A percentile compares a stretch with the other conserved stretches of the same genome.
Conservation (phyloP, 2,888 invertebrate genomes). For the Sarcophaga subvicina region DNA sequence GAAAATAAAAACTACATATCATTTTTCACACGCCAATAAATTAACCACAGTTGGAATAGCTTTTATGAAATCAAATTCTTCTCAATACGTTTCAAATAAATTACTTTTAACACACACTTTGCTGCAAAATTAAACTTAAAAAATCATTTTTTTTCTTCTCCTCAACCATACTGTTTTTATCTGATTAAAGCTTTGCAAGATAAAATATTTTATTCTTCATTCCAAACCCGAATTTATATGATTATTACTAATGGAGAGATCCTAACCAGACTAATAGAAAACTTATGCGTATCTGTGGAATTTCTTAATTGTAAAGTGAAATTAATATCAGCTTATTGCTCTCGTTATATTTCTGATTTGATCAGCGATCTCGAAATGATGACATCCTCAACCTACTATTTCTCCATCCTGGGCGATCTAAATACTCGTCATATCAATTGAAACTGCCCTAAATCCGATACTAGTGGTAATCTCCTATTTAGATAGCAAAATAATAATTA, state of each 20-base stretch:
- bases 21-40: no score
- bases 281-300: neutral
- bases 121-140: no score
- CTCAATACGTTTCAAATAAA: no score
- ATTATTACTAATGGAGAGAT: neutral
- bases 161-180: no score
- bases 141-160: no score
- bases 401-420: neutral
- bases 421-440: neutral
- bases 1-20: no score
- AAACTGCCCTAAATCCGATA: neutral
- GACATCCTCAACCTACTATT: neutral
- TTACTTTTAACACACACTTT: no score
- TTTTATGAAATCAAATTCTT: no score
- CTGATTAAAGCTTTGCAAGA: no score
- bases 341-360: neutral
- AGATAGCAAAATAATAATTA: neutral
- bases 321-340: conserved; percentile 1
- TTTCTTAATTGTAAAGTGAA: neutral
- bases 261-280: neutral
- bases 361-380: neutral
- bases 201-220: no score
- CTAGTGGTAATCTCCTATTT: neutral
- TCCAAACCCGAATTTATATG: no score
- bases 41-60: no score